Base-by-base conservation (phyloP, 1,140 invertebrate species). In the Lepidotrigona ventralis region DNA sequence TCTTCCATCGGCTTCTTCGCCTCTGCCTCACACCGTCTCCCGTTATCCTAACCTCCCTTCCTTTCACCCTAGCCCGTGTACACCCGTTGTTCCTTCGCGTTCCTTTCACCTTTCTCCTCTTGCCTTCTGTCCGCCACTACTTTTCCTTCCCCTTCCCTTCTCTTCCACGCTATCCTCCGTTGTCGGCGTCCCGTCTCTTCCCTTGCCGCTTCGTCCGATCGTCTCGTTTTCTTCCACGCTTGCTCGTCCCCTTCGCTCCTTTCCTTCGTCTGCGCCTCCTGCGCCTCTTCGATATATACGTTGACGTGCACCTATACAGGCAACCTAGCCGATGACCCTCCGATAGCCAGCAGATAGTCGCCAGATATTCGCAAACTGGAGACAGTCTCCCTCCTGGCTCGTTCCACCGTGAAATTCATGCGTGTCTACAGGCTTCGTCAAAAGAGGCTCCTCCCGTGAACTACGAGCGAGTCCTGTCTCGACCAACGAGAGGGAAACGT, bases 331-430 rank as follows among this genome's bases (percentile, higher is more conserved):
- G 91, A 91, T 92, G 90, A 92, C 90, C 91, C 85, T 75, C 87
- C 90, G 91, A 92, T 92, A 91, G 88, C 86, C 86, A 82, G 58
- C 63, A 91, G 91, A 91, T 91, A 91, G 89, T 86, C 90, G 86
- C 85, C 86, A 91, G 91, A 92, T 91, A 92, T 91, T 91, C 89
- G 90, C 90, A 78, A 91, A 89, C 90, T 89, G 86, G 87, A 90
- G 91, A 91, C 88, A 88, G 76, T 86, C 56, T 26, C 79, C 78
- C 58, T 75, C 73, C 60, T 73, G 84, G 58, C 86, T 87, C 85
- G 82, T 84, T 88, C 81, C 85, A 86, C 74, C 74, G 83, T 89
- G 79, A 89, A 91, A 90, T 91, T 91, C 89, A 81, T 88, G 86
- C 88, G 86, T 89, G 82, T 85, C 85, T 91, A 91, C 83, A 86